Evolutionary conservation across 1,140 invertebrate species (phyloP).

Genomic region (Drosophila tani): DNA sequence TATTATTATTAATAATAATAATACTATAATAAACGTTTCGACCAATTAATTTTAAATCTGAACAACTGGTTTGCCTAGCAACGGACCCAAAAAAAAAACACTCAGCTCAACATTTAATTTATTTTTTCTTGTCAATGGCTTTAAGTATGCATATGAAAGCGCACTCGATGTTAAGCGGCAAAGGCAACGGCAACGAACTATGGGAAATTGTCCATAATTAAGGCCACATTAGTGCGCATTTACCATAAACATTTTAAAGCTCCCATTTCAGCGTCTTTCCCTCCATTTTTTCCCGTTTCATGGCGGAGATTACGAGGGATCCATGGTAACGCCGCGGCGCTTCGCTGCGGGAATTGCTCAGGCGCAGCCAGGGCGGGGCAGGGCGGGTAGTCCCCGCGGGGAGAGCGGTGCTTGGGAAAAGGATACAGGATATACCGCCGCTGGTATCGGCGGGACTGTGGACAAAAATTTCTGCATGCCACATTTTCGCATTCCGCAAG

Average conservation of each 20-base stretch:
- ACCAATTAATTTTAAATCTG: not conserved
- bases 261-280: not conserved
- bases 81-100: too few species aligned
- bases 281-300: conserved; percentile 10
- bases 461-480: conserved; percentile 17
- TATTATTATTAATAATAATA: too few species aligned
- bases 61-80: too few species aligned
- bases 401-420: not conserved
- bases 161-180: not conserved
- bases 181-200: not conserved
- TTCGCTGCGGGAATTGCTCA: not conserved
- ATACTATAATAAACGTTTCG: not conserved
- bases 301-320: conserved; percentile 16
- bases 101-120: too few species aligned
- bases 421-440: not conserved
- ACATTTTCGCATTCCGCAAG: conserved; percentile 21
- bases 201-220: conserved; percentile 17
- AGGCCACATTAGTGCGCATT: conserved; percentile 19
- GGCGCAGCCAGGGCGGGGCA: not conserved
- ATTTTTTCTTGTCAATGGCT: not conserved
- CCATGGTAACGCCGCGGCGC: conserved; percentile 17
- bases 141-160: not conserved
- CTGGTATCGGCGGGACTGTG: conserved; percentile 1
- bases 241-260: conserved; percentile 11
- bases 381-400: not conserved